Percentiles rank a stretch among this genome's conserved stretches.
Conservation (phyloP, 1,140 invertebrate genomes). For the Mesaphorura yosii region DNA sequence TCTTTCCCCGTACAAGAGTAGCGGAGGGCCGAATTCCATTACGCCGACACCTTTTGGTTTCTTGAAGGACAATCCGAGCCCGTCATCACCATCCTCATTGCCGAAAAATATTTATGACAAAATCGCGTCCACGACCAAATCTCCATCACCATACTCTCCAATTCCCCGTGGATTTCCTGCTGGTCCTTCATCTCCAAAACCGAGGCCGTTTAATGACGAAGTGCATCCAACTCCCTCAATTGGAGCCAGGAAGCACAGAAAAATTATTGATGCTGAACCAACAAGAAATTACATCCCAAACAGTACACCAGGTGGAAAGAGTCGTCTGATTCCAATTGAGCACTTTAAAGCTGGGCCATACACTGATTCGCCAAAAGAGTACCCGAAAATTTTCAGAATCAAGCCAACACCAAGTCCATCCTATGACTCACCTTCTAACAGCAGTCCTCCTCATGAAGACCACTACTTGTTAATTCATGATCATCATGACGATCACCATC, state of each 20-base stretch:
- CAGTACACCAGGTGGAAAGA: background rate
- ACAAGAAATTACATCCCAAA: no score
- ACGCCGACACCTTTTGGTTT: no score
- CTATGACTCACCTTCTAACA: no score
- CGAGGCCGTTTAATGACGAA: background rate
- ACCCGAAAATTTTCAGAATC: background rate
- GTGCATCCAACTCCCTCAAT: background rate
- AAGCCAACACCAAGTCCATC: no score
- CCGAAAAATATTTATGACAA: conserved; percentile 23
- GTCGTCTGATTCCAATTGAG: conserved; percentile 21
- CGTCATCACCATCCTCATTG: no score
- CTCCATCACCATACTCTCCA: background rate
- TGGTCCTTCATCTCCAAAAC: background rate
- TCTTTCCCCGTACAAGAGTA: no score
- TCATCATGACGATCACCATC: background rate
- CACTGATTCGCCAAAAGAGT: background rate
- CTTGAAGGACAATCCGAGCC: no score
- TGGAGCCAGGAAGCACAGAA: background rate
- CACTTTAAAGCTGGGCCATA: conserved; percentile 23
- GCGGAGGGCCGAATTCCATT: no score
- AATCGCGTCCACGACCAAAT: background rate
- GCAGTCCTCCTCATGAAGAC: no score
- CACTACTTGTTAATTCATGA: no score
- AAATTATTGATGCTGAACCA: background rate
- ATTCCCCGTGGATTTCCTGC: background rate